Evolutionary conservation across 2,113 vertebrate species (phyloP), one percentile per base, ranked within the genome.

Genomic region (Symphodus melops): DNA sequence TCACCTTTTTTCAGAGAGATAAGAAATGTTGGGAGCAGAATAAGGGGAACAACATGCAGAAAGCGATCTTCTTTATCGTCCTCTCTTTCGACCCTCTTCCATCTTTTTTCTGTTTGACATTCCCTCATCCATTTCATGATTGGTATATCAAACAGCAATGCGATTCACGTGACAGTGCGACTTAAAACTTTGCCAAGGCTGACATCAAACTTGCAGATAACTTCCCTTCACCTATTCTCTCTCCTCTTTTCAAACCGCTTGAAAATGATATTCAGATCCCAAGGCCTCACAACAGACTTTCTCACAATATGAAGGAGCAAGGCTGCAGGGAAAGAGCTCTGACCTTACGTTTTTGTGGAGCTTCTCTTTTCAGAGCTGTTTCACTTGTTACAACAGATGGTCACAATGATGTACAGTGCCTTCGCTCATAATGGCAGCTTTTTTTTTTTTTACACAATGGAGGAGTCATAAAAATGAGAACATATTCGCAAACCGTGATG

Each of bases 341-440:
- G 61, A 74, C 82, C 77, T 87, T 60, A 66, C 20, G 44, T 70
- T 83, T 83, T 67, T 69, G 16, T 52, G 36, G 4, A 37, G 57
- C 33, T 53, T 81, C 79, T 88, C 51, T 65, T 79, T 87, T 87
- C 83, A 90, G 44, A 76, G 51, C 51, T 53, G 39, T 67, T 72
- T 77, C 79, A 68, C 46, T 44, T 13, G 17, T 51, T n/a, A 14
- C 9, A 1, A n/a, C 37, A 60, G 41, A 77, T 55, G 56, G 56
- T 69, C 74, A 83, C 69, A 85, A 75, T 85, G 72, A 60, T 51
- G 64, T 41, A 25, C 5, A 28, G 28, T 28, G 21, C 57, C 59
- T 84, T 71, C 65, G 66, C 69, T 78, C 74, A 79, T 67, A 79
- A 79, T 72, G 20, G 48, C 48, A 58, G 57, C 57, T 53, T 28